Evolutionary conservation across 1,140 invertebrate genomes (phyloP).

Genomic region (Stegodyphus dumicola): DNA sequence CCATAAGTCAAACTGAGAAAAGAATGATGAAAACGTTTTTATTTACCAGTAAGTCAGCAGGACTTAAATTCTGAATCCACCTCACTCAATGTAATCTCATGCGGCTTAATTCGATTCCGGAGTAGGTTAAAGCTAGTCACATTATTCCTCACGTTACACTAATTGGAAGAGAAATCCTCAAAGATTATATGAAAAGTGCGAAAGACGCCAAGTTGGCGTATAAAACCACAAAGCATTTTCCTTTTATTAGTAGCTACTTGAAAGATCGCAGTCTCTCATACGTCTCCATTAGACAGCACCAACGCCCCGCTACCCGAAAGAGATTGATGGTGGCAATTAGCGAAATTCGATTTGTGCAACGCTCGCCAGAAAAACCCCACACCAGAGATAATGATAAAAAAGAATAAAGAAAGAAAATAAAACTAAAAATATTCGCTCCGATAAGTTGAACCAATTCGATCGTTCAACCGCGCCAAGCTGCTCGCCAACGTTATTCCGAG

Average conservation of each 20-base stretch:
- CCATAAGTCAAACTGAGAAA: too few species aligned
- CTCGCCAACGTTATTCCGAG: slow-evolving; percentile 7
- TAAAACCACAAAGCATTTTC: slow-evolving; percentile 47
- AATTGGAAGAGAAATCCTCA: too few species aligned
- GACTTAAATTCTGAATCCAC: too few species aligned
- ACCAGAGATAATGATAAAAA: slow-evolving; percentile 29
- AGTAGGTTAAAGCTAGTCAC: too few species aligned
- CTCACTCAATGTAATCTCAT: too few species aligned
- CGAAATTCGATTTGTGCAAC: slow-evolving; percentile 55
- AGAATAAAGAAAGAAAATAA: slow-evolving; percentile 3
- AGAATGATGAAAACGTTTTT: too few species aligned
- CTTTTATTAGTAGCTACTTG: slow-evolving; percentile 42
- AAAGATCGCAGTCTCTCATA: slow-evolving; percentile 33
- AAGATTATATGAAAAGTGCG: too few species aligned
- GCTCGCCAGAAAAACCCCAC: slow-evolving; percentile 50
- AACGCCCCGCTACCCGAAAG: slow-evolving; percentile 7
- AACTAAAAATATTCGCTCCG: slow-evolving; percentile 37
- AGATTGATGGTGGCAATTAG: slow-evolving; percentile 58
- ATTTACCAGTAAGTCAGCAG: too few species aligned
- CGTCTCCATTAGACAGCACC: slow-evolving; percentile 45
- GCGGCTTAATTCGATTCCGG: too few species aligned
- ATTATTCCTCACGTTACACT: too few species aligned
- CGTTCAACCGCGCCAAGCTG: slow-evolving; percentile 19
- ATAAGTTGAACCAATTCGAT: slow-evolving; percentile 54
- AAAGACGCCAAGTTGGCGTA: neutral